phyloP scores from a whole-genome alignment of 2,113 vertebrate genomes.

The Antennarius striatus region DNA sequence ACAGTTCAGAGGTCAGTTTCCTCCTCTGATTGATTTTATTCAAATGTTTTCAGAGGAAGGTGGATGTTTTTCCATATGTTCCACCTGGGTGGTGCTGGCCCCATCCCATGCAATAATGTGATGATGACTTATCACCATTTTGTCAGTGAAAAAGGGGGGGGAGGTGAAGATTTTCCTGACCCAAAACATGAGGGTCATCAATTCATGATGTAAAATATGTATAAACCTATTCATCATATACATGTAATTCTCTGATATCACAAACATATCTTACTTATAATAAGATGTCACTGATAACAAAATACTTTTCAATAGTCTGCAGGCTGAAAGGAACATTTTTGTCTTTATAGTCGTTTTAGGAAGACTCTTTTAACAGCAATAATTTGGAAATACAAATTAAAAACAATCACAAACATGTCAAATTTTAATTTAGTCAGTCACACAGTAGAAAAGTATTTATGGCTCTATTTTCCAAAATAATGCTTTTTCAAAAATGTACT shows the following conservation, averaged over 20 bases:
- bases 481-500: neutral
- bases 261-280: neutral
- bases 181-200: slow-evolving; percentile 18
- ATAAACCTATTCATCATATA: too few species aligned
- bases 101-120: slow-evolving; percentile 21
- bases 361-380: too few species aligned
- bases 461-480: neutral
- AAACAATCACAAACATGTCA: too few species aligned
- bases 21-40: neutral
- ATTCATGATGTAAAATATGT: too few species aligned
- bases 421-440: too few species aligned
- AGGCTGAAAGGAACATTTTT: too few species aligned
- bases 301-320: too few species aligned
- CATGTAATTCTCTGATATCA: neutral
- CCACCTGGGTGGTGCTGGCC: slow-evolving; percentile 12
- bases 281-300: neutral
- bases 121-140: slow-evolving; percentile 28
- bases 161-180: slow-evolving; percentile 62
- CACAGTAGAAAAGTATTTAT: neutral
- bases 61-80: slow-evolving; percentile 22
- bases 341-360: too few species aligned
- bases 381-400: too few species aligned
- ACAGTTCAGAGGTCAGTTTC: neutral
- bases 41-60: neutral
- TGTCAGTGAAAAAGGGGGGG: slow-evolving; percentile 45